Conservation (phyloP, 2,113 vertebrate genomes). For the Lagopus leucura region DNA sequence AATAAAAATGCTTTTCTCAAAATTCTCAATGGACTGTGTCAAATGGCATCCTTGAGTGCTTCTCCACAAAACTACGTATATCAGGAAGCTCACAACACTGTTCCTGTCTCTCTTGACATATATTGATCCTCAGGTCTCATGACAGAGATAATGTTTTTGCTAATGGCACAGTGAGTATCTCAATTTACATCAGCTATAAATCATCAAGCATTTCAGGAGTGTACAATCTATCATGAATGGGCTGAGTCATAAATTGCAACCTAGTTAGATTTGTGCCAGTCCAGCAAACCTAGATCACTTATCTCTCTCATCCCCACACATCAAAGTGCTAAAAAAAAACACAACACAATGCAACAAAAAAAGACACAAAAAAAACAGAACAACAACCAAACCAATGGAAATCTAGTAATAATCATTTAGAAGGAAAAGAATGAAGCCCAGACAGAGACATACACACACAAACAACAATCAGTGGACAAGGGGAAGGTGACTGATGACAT, state of each 20-base stretch:
- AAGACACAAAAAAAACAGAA: too few species aligned
- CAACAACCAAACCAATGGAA: too few species aligned
- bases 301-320: background rate
- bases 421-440: background rate
- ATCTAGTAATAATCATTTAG: background rate
- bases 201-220: constrained; percentile 21
- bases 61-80: background rate
- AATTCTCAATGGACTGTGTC: background rate
- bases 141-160: constrained; percentile 44
- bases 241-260: constrained; percentile 33
- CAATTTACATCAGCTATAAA: constrained; percentile 55
- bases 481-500: too few species aligned
- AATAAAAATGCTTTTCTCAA: background rate
- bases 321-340: background rate
- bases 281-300: constrained; percentile 6
- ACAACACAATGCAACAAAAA: background rate
- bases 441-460: background rate
- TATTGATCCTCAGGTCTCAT: constrained; percentile 23
- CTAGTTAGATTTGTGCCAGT: constrained; percentile 11
- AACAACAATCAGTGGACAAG: background rate
- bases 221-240: constrained; percentile 22
- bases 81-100: background rate
- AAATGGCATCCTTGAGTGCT: background rate
- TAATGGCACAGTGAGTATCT: constrained; percentile 53
- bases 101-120: constrained; percentile 31